Conservation (phyloP, 2,797 vertebrate genomes). For the Myripristis murdjan region DNA sequence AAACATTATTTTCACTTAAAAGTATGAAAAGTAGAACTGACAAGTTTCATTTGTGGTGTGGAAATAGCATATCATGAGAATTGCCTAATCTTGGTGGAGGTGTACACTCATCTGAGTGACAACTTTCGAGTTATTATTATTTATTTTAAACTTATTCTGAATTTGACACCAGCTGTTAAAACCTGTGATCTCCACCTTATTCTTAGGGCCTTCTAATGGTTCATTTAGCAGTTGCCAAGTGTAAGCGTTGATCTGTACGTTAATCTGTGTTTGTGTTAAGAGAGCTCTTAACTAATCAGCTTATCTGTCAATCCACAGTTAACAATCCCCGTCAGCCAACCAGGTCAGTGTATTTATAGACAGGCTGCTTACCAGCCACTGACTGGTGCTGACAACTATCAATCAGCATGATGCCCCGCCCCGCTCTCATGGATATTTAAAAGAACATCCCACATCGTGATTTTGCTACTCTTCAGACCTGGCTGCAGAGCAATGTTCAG, state of each 20-base stretch:
- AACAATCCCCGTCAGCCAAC: neutral
- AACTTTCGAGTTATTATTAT: too few relatives aligned
- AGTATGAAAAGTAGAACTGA: too few relatives aligned
- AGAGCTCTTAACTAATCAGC: neutral
- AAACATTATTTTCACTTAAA: too few relatives aligned
- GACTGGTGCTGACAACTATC: neutral
- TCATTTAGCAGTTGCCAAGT: neutral
- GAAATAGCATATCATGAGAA: too few relatives aligned
- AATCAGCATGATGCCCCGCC: neutral
- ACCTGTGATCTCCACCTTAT: neutral
- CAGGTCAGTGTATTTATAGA: neutral
- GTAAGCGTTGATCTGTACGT: neutral
- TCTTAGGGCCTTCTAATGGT: neutral
- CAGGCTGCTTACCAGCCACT: neutral
- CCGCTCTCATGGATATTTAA: neutral
- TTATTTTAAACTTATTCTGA: too few relatives aligned
- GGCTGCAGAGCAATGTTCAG: too few relatives aligned
- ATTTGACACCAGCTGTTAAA: too few relatives aligned
- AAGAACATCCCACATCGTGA: too few relatives aligned
- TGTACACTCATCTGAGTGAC: too few relatives aligned
- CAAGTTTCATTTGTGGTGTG: too few relatives aligned
- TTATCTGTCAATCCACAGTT: slow-evolving; percentile 2
- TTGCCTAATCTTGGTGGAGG: too few relatives aligned
- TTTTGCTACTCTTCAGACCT: too few relatives aligned
- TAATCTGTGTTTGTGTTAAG: slow-evolving; percentile 1